These are phyloP conservation scores for Alloplasta piceator DNA, from an alignment of 2,888 invertebrate species.

Conservation along the genomic window DNA sequence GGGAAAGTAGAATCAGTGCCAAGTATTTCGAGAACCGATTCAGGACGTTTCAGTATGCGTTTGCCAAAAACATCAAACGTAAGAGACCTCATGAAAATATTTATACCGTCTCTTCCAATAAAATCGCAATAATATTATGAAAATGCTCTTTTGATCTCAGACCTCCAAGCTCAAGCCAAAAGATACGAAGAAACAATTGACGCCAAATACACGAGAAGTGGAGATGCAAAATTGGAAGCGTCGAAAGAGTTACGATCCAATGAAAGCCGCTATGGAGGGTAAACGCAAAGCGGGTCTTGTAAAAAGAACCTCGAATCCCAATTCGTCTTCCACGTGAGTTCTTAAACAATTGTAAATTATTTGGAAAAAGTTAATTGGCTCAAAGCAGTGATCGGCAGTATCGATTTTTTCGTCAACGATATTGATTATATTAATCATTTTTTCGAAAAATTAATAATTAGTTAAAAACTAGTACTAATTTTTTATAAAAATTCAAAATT, in stretches of 20 bases:
- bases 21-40: constrained; percentile 75
- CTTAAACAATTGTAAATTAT: constrained; percentile 1
- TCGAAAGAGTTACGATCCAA: constrained; percentile 97
- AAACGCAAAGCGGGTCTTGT: constrained; percentile 85
- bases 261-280: constrained; percentile 96
- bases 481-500: no score
- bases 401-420: no score
- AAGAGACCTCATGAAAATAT: constrained; percentile 34
- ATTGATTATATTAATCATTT: no score
- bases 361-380: constrained; percentile 14
- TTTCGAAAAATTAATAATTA: no score
- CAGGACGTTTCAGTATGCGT: constrained; percentile 76
- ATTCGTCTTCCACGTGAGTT: constrained; percentile 78
- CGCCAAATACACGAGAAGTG: constrained; percentile 89
- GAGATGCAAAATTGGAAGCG: constrained; percentile 98
- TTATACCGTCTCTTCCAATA: not conserved
- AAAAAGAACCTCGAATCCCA: constrained; percentile 71
- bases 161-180: constrained; percentile 72
- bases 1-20: constrained; percentile 71
- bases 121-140: not conserved
- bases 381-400: no score
- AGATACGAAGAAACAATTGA: constrained; percentile 72
- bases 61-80: constrained; percentile 70
- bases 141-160: constrained; percentile 52
- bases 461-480: no score